phyloP scores from a whole-genome alignment of 2,888 invertebrate species.

The Orthonevra nobilis region DNA sequence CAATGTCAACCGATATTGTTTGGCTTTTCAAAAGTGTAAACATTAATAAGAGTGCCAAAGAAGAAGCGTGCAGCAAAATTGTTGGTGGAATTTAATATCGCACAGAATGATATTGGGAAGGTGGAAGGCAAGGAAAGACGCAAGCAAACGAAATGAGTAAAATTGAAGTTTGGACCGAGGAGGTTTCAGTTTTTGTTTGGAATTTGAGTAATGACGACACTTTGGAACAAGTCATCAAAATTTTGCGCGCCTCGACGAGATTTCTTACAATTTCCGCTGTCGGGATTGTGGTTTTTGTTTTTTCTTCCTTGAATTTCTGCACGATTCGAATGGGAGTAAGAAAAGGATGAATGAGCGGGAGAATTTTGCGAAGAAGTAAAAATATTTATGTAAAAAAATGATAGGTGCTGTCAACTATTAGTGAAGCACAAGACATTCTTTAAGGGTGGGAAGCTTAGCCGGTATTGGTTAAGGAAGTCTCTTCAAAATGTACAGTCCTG shows the following conservation, averaged over 20 bases:
- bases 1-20: constrained; percentile 61
- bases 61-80: constrained; percentile 43
- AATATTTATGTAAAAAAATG: no score
- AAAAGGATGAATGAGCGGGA: constrained; percentile 11
- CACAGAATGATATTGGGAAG: neutral
- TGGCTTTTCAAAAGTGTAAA: constrained; percentile 32
- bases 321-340: constrained; percentile 24
- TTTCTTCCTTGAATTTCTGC: constrained; percentile 5
- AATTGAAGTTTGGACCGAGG: constrained; percentile 35
- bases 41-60: constrained; percentile 16
- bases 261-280: constrained; percentile 52
- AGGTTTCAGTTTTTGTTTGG: constrained; percentile 53
- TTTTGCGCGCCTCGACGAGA: constrained; percentile 24
- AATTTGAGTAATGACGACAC: constrained; percentile 51
- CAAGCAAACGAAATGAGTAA: neutral
- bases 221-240: constrained; percentile 46
- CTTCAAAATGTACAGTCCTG: no score
- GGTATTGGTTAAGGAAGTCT: no score
- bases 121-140: neutral
- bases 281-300: constrained; percentile 5
- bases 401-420: no score
- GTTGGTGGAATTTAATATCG: constrained; percentile 35
- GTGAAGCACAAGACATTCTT: no score
- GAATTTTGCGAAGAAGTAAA: neutral
- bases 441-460: no score